Conservation (phyloP, 2,113 vertebrate genomes). For the Esox niger region DNA sequence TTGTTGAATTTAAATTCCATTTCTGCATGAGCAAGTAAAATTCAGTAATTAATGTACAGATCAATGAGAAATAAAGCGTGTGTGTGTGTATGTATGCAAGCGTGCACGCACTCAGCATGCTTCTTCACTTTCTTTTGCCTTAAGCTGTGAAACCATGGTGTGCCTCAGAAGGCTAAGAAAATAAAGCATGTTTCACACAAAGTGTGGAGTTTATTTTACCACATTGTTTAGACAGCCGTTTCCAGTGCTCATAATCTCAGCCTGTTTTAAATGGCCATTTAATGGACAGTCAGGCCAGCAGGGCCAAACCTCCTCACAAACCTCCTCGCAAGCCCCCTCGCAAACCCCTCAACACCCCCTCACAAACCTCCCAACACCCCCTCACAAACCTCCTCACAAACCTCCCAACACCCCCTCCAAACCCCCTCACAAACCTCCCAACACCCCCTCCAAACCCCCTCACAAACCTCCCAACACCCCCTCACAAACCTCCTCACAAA, state of each 20-base stretch:
- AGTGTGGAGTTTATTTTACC: conserved; percentile 53
- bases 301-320: conserved; percentile 44
- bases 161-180: conserved; percentile 42
- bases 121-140: conserved; percentile 15
- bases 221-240: conserved; percentile 64
- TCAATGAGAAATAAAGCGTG: conserved; percentile 6
- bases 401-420: no score
- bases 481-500: no score
- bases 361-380: no score
- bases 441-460: no score
- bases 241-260: conserved; percentile 54
- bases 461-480: no score
- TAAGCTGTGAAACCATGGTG: conserved; percentile 32
- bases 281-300: conserved; percentile 33
- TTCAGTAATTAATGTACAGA: conserved; percentile 12
- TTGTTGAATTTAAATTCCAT: conserved; percentile 11
- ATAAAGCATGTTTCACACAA: conserved; percentile 42
- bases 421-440: no score
- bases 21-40: conserved; percentile 15
- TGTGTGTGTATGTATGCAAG: conserved; percentile 5
- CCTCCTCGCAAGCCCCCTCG: no score
- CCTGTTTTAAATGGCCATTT: conserved; percentile 50
- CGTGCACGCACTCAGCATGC: neutral
- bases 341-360: no score
- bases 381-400: no score